Conservation (phyloP, 2,113 vertebrate species). For the Hoplias malabaricus region DNA sequence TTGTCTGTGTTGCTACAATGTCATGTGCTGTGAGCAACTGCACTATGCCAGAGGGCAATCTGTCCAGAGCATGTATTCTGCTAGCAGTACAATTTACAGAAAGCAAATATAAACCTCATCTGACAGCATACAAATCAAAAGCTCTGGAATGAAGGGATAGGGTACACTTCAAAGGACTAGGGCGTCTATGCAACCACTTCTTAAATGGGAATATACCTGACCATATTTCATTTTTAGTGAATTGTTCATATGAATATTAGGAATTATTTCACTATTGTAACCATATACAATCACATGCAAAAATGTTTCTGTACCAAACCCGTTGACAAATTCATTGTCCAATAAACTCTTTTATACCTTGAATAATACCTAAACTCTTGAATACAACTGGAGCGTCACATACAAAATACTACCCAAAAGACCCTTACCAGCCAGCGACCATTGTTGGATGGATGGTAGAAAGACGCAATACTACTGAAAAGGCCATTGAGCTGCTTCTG, state of each 20-base stretch:
- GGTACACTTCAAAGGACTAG: neutral
- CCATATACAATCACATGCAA: neutral
- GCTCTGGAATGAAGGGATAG: neutral
- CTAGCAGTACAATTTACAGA: slow-evolving; percentile 12
- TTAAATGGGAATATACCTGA: too few species aligned
- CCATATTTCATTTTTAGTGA: too few species aligned
- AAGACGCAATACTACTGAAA: slow-evolving; percentile 94
- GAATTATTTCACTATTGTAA: too few species aligned
- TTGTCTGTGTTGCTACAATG: slow-evolving; percentile 1
- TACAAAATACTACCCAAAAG: neutral
- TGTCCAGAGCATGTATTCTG: slow-evolving; percentile 15
- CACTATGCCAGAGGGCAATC: slow-evolving; percentile 13
- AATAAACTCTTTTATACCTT: too few species aligned
- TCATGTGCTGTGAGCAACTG: slow-evolving; percentile 2
- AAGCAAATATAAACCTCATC: slow-evolving; percentile 4
- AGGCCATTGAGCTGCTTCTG: slow-evolving; percentile 91
- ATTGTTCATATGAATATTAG: too few species aligned
- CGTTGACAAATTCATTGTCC: neutral
- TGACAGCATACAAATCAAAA: slow-evolving; percentile 7
- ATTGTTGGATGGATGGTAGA: slow-evolving; percentile 97
- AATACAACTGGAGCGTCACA: too few species aligned
- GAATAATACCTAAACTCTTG: too few species aligned
- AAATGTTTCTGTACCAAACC: neutral
- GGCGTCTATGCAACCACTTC: neutral
- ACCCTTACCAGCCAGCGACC: slow-evolving; percentile 93